Percentiles rank a stretch among this genome's conserved stretches.
Conservation (phyloP, 2,888 invertebrate genomes). For the Sialis fuliginosa region DNA sequence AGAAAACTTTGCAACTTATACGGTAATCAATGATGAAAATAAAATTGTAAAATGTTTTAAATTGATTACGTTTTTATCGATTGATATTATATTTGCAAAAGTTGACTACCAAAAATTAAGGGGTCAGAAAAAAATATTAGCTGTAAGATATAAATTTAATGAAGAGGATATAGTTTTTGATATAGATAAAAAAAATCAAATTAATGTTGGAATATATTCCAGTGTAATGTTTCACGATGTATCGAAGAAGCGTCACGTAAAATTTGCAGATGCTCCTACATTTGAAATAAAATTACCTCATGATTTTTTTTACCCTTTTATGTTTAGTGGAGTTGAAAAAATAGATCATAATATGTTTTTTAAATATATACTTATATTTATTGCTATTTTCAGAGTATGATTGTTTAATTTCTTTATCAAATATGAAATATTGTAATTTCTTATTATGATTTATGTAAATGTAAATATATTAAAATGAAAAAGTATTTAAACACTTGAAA, state of each 20-base stretch:
- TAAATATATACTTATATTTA: background rate
- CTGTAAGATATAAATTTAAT: constrained; percentile 14
- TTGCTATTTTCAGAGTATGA: background rate
- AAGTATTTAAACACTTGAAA: too few species aligned
- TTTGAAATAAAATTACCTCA: constrained; percentile 35
- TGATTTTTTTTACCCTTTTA: constrained; percentile 46
- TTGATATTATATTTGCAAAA: constrained; percentile 2
- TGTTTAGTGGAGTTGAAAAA: constrained; percentile 7
- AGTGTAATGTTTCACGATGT: constrained; percentile 27
- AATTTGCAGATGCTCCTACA: constrained; percentile 33
- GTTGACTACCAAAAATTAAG: constrained; percentile 15
- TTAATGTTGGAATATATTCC: constrained; percentile 12
- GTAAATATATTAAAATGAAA: too few species aligned
- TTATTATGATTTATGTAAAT: too few species aligned
- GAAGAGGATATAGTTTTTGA: background rate
- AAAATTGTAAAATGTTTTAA: constrained; percentile 20
- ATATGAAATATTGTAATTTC: too few species aligned
- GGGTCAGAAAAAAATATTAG: constrained; percentile 22
- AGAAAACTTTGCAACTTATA: constrained; percentile 13
- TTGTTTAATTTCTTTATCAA: too few species aligned
- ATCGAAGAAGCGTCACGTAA: constrained; percentile 25
- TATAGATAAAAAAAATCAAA: background rate
- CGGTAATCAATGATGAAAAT: constrained; percentile 19
- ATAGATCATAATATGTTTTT: background rate
- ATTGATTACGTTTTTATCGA: constrained; percentile 18